Conservation (phyloP, 2,888 invertebrate genomes). For the Rhaphigaster nebulosa region DNA sequence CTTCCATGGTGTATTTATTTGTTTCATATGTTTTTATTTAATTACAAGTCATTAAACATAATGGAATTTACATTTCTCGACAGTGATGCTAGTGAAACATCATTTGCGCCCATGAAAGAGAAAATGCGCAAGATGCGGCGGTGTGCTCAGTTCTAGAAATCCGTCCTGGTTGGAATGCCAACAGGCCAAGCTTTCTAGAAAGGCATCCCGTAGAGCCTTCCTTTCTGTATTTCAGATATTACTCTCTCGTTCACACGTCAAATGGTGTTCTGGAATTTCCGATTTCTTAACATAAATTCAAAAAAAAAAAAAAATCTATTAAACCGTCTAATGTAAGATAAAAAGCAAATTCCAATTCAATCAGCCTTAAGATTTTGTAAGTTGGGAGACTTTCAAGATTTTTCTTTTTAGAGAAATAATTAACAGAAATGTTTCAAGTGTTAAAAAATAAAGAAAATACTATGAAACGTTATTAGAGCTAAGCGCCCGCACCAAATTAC, state of each 20-base stretch:
- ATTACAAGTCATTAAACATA: background rate
- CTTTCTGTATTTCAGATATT: slow-evolving; percentile 34
- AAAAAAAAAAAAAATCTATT: background rate
- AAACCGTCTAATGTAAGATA: background rate
- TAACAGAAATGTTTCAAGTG: no score
- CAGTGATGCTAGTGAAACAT: background rate
- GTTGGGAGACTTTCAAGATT: background rate
- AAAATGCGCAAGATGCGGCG: slow-evolving; percentile 15
- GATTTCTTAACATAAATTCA: background rate
- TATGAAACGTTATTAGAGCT: no score
- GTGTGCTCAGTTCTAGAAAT: slow-evolving; percentile 28
- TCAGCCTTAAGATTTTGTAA: background rate
- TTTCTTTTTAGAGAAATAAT: background rate
- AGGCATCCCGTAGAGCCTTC: slow-evolving; percentile 13
- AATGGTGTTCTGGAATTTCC: background rate
- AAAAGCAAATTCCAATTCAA: background rate
- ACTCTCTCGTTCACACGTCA: background rate
- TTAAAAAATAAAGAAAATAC: no score
- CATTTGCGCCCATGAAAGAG: background rate
- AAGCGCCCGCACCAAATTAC: no score
- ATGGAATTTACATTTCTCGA: background rate
- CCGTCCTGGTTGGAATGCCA: slow-evolving; percentile 29
- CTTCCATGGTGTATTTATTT: no score
- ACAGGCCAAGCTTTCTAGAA: slow-evolving; percentile 38
- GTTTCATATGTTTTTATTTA: no score